Evolutionary conservation across 2,797 vertebrate species (phyloP), one percentile per base, ranked within the genome.

Genomic region (Cynopterus sphinx): DNA sequence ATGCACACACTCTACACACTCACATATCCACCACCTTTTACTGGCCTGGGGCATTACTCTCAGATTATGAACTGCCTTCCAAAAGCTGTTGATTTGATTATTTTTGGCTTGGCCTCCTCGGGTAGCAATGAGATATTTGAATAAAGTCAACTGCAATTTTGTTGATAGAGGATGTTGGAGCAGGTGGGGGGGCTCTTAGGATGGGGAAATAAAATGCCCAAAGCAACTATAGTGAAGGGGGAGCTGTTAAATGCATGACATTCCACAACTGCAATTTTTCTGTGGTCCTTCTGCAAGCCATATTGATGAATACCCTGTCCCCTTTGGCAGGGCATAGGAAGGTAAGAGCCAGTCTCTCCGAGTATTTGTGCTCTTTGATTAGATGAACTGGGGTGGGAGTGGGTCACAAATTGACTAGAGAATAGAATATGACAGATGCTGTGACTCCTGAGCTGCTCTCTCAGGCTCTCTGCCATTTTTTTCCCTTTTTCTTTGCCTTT

Each of bases 131-230:
- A 95, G 73, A 75, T 90, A 41, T 95, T 89, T 89, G 87, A 96
- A 91, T 90, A 81, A 93, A 75, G 92, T 91, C 95, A 95, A 5
- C 78, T 97, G 78, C 78, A 95, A n/a, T 95, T 94, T 89, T 92
- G 53, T 94, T 87, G 92, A 36, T 77, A 89, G 71, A 96, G 36
- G 33, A 83, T 92, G 49, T 73, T 85, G 59, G 46, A 67, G 53
- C 39, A 65, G 46, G 81, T 93, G 59, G 73, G 15, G 73, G 15
- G 65, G 68, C 49, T 95, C 36, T 86, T 87, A 63, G 33, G 65
- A 49, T 67, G 21, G 77, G 49, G 73, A 94, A 84, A 61, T 91
- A 51, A 71, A 90, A 78, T 84, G 51, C 94, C 93, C 73, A 55
- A 43, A 92, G 85, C 90, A 86, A 13, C 78, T 84, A 5, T 55